Base-by-base conservation (phyloP, 2,113 vertebrate genomes). In the Promerops cafer region DNA sequence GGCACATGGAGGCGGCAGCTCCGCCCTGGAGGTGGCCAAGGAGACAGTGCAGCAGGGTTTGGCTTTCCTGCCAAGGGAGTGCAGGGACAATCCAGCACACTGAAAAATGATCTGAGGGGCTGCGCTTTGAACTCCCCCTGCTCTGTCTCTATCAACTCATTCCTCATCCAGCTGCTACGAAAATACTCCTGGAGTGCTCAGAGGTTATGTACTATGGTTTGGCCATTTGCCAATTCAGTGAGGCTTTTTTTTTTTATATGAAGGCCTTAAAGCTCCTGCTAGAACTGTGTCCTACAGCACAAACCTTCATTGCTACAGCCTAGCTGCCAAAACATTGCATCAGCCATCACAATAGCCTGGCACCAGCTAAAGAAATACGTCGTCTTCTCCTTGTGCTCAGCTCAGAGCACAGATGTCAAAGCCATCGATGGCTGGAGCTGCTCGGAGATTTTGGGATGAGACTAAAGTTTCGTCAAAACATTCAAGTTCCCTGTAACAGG, bases 281-380 rank as follows among this genome's bases (percentile, higher is more conserved):
- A 68, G 44, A 82, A 68, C 37, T 31, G 37, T 10, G 40, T 83
- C n/a, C 56, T 90, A 16, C 28, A 60, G 47, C 60, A 63, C 39
- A 94, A 39, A 37, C 35, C 56, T 60, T 89, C 64, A 56, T 26
- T 64, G 49, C 64, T 77, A 2, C 8, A 16, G 44, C 31, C 63
- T 60, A 81, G 65, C 79, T 81, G 88, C 88, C 85, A 89, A 94
- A 96, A 78, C 56, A 81, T 93, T 94, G 76, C 88, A 75, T 94
- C 90, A 92, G 60, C 49, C 84, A 80, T 57, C 63, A 87, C 70
- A 82, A 93, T 42, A 90, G 35, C 70, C 77, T 93, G 79, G 85
- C 85, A 94, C 26, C 42, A 81, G 5, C 44, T n/a, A 42, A 75
- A 94, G 82, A 54, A 92, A 78, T 56, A 35, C 9, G 3, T 19